Evolutionary conservation across 64 coral and sea anemone species (phyloP).

Genomic region (Acropora tenuis): DNA sequence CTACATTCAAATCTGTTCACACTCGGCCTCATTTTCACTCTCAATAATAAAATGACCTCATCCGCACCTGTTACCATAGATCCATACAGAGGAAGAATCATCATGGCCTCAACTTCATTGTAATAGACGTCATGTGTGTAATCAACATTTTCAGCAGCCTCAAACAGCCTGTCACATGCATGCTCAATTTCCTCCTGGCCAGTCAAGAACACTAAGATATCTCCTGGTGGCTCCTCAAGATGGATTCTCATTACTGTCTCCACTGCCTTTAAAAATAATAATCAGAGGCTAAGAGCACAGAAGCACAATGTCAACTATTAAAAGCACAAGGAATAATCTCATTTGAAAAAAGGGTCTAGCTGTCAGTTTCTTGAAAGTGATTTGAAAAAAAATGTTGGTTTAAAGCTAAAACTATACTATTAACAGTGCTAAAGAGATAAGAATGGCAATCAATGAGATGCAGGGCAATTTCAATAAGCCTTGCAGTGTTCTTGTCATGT

Average conservation of each 20-base stretch:
- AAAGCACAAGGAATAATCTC: too few relatives aligned
- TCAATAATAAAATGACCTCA: not conserved
- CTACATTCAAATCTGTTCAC: too few relatives aligned
- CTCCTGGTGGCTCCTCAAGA: constrained; percentile 69
- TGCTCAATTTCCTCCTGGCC: constrained; percentile 93
- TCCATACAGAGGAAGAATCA: constrained; percentile 88
- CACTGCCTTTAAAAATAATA: constrained; percentile 51
- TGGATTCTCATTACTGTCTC: constrained; percentile 89
- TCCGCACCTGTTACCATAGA: constrained; percentile 90
- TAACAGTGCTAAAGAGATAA: too few relatives aligned
- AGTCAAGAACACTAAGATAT: constrained; percentile 85
- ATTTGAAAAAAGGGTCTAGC: too few relatives aligned
- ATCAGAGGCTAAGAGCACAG: not conserved
- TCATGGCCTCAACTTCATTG: constrained; percentile 68
- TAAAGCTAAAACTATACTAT: too few relatives aligned
- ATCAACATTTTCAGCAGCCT: constrained; percentile 85
- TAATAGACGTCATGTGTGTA: constrained; percentile 84
- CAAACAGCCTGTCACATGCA: constrained; percentile 89
- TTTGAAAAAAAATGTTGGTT: too few relatives aligned
- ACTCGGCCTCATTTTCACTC: not conserved
- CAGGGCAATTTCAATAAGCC: too few relatives aligned
- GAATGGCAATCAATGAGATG: too few relatives aligned
- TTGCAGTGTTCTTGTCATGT: too few relatives aligned
- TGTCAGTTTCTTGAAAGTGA: too few relatives aligned
- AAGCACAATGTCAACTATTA: not conserved